A percentile compares a stretch with the other conserved stretches of the same genome.
Conservation (phyloP, 2,113 vertebrate species). For the Meleagris gallopavo region DNA sequence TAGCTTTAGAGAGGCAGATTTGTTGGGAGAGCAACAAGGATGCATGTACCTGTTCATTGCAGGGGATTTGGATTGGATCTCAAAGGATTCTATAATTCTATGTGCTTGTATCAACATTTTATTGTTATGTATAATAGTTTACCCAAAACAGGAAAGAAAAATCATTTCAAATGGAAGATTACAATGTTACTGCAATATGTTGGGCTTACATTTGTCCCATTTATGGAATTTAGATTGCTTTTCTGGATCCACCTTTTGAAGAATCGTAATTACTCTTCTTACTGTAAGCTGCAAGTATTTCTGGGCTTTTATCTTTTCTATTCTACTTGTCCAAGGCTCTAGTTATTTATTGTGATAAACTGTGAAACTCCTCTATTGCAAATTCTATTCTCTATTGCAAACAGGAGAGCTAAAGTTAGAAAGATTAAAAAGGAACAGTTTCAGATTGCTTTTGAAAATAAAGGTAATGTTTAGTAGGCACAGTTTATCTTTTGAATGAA, state of each 20-base stretch:
- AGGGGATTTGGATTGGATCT: no score
- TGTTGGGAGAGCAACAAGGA: rapidly evolving
- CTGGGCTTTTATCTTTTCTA: background rate
- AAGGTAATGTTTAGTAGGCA: background rate
- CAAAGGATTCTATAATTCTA: no score
- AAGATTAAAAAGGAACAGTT: background rate
- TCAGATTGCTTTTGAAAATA: background rate
- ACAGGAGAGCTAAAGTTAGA: background rate
- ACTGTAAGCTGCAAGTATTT: background rate
- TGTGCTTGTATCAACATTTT: background rate
- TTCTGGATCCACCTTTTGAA: background rate
- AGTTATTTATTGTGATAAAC: background rate
- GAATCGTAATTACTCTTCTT: background rate
- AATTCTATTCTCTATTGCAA: background rate
- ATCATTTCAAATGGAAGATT: background rate
- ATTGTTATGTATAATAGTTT: background rate
- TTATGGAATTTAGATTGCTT: background rate
- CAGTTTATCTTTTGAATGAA: background rate
- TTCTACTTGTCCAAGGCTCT: background rate
- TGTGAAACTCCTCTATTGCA: background rate
- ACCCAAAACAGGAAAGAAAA: background rate
- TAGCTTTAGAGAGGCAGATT: background rate
- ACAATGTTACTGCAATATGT: background rate
- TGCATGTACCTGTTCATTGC: no score
- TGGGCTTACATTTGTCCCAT: background rate